Conservation (phyloP, 2,113 vertebrate species). For the Synodontis membranacea region DNA sequence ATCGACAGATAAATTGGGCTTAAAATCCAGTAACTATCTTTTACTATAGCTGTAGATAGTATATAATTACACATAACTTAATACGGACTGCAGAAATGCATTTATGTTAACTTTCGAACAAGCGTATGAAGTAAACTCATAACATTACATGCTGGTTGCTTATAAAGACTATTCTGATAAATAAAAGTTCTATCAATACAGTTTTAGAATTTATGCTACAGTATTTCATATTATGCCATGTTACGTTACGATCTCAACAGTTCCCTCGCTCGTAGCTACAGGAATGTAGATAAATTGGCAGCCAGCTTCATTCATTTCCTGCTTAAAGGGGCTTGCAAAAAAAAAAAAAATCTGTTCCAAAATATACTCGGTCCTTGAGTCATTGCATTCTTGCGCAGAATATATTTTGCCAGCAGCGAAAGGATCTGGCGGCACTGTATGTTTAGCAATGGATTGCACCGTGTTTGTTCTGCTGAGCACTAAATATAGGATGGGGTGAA, state of each 20-base stretch:
- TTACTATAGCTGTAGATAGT: not conserved
- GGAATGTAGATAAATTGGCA: not conserved
- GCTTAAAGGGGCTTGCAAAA: not conserved
- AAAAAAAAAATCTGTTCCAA: not conserved
- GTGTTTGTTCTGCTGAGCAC: not conserved
- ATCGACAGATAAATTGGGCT: not conserved
- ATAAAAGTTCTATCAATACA: not conserved
- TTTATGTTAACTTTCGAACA: not conserved
- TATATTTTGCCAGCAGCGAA: not conserved
- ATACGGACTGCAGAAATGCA: not conserved
- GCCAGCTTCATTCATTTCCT: not conserved
- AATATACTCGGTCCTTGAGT: not conserved
- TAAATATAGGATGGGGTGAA: slow-evolving; percentile 13
- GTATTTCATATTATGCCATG: too few species aligned
- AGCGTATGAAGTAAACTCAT: not conserved
- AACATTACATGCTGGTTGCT: not conserved
- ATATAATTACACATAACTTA: not conserved
- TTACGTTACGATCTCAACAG: not conserved
- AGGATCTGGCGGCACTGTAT: too few species aligned
- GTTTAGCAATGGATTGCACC: slow-evolving; percentile 3
- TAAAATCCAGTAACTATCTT: not conserved
- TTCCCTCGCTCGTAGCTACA: not conserved
- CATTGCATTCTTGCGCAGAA: not conserved
- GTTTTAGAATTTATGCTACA: not conserved
- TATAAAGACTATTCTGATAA: not conserved